Evolutionary conservation across 2,888 invertebrate species (phyloP).

Genomic region (Rapana venosa): DNA sequence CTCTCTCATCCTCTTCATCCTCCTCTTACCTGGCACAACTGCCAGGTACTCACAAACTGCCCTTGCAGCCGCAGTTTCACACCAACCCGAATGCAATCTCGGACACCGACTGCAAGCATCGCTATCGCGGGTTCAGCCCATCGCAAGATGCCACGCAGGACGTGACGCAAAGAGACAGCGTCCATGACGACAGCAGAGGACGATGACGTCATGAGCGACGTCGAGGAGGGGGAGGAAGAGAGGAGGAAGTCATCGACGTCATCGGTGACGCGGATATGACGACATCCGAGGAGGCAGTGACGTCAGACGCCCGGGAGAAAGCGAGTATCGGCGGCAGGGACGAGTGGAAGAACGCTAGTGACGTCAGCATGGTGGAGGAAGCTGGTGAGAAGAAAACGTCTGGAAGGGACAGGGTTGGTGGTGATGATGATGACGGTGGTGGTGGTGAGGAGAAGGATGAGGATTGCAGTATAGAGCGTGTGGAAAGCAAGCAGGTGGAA

Average conservation of each 20-base stretch:
- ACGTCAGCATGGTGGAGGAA: background rate
- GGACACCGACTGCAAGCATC: background rate
- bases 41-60: background rate
- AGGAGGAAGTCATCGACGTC: constrained; percentile 44
- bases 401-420: background rate
- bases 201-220: constrained; percentile 5
- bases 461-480: background rate
- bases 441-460: background rate
- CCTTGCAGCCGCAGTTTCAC: background rate
- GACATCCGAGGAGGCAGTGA: constrained; percentile 37
- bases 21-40: background rate
- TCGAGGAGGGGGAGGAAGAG: constrained; percentile 41
- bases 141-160: background rate
- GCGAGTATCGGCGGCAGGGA: background rate
- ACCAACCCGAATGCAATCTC: background rate
- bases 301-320: constrained; percentile 29
- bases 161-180: background rate
- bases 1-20: constrained; percentile 29
- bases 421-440: background rate
- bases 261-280: constrained; percentile 40
- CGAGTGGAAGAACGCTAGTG: background rate
- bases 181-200: constrained; percentile 5
- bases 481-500: background rate
- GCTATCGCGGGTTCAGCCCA: background rate
- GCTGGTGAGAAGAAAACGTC: background rate